phyloP scores from a whole-genome alignment of 1,140 invertebrate species.

The Sminthurides bifidus region DNA sequence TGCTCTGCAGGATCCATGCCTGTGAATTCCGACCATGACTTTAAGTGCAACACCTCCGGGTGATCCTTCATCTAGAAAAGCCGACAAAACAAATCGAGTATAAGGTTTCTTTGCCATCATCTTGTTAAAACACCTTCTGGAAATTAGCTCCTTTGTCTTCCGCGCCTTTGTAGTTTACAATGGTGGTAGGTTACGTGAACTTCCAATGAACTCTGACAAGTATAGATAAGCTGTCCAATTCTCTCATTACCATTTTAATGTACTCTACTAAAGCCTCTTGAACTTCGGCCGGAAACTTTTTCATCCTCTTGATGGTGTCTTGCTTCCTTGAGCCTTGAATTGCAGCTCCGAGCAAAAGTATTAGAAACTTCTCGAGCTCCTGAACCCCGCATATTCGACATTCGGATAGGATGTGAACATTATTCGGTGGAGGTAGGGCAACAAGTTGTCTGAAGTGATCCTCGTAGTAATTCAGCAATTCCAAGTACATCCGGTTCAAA shows the following conservation, averaged over 20 bases:
- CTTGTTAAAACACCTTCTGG: no score
- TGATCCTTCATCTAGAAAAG: conserved; percentile 23
- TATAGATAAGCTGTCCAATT: neutral
- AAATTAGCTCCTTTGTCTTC: no score
- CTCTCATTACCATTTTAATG: conserved; percentile 27
- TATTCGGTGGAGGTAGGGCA: conserved; percentile 24
- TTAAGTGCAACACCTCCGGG: conserved; percentile 23
- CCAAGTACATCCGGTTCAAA: conserved; percentile 21
- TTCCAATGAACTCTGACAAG: neutral
- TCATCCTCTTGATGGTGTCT: conserved; percentile 23
- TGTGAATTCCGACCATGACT: conserved; percentile 24
- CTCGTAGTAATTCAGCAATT: conserved; percentile 25
- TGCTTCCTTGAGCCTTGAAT: conserved; percentile 26
- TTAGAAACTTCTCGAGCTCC: conserved; percentile 27
- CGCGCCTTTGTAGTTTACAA: no score
- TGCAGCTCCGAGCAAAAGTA: conserved; percentile 27
- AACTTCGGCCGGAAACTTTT: conserved; percentile 19
- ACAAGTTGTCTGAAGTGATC: conserved; percentile 29
- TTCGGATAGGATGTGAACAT: conserved; percentile 25
- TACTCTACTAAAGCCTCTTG: conserved; percentile 23
- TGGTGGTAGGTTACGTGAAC: neutral
- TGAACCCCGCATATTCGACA: conserved; percentile 21
- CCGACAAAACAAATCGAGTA: no score
- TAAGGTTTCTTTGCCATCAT: no score
- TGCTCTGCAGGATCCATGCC: conserved; percentile 16